Percentiles rank a stretch among this genome's conserved stretches.
phyloP scores from a whole-genome alignment of 1,140 invertebrate genomes.

The Drosophila tani region DNA sequence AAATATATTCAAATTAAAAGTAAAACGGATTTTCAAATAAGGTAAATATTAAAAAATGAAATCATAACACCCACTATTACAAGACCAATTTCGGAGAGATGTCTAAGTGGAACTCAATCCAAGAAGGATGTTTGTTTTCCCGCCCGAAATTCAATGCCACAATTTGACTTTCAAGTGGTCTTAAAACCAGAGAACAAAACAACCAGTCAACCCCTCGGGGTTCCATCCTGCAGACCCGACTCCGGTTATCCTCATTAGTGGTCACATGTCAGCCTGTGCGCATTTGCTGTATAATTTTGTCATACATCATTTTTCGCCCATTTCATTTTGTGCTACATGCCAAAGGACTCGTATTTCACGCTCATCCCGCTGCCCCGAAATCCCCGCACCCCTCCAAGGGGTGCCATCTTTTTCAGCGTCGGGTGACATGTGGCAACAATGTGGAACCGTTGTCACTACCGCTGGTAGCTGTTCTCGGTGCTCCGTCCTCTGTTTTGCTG shows the following conservation, averaged over 20 bases:
- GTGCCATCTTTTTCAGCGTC: constrained; percentile 46
- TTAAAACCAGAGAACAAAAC: constrained; percentile 38
- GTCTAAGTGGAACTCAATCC: constrained; percentile 59
- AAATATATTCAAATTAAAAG: too few species aligned
- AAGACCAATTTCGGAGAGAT: constrained; percentile 1
- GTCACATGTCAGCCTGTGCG: constrained; percentile 75
- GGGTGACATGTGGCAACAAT: constrained; percentile 80
- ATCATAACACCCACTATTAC: neutral
- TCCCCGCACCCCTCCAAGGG: constrained; percentile 1
- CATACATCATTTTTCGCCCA: constrained; percentile 81
- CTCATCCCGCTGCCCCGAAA: constrained; percentile 9
- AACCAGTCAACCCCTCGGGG: constrained; percentile 18
- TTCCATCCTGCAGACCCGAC: constrained; percentile 19
- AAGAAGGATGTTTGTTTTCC: constrained; percentile 41
- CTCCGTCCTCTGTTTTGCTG: constrained; percentile 42
- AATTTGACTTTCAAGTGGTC: constrained; percentile 77
- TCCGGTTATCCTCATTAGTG: constrained; percentile 81
- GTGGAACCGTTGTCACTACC: constrained; percentile 77
- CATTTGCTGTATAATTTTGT: constrained; percentile 83
- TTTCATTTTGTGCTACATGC: constrained; percentile 73
- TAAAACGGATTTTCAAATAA: too few species aligned
- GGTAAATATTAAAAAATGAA: too few species aligned
- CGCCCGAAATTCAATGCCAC: constrained; percentile 69
- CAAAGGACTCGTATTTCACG: constrained; percentile 78
- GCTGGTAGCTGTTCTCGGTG: constrained; percentile 32